These are phyloP conservation scores for Diarsia brunnea DNA, from an alignment of 2,888 invertebrate genomes.

Conservation along the genomic window DNA sequence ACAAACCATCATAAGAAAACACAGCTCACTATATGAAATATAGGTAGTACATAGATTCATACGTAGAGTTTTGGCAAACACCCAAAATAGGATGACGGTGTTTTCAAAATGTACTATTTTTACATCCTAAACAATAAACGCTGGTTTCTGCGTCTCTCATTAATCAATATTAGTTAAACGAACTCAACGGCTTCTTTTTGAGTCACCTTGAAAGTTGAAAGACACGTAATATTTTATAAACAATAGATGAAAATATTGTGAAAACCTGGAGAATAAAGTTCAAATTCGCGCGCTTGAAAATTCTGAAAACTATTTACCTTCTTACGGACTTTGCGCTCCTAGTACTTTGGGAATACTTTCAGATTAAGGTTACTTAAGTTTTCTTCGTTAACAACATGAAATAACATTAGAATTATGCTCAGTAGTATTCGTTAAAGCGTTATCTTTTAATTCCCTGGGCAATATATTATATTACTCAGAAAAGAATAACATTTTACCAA, in stretches of 20 bases:
- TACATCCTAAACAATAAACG: constrained; percentile 43
- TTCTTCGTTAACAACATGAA: background rate
- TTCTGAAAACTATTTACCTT: background rate
- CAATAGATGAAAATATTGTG: constrained; percentile 7
- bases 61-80: constrained; percentile 52
- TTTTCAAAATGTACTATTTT: constrained; percentile 55
- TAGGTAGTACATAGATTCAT: constrained; percentile 5
- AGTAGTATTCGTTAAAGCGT: background rate
- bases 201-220: constrained; percentile 48
- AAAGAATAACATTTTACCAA: background rate
- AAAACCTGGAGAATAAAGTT: background rate
- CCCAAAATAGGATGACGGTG: constrained; percentile 41
- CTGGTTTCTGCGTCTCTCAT: constrained; percentile 37
- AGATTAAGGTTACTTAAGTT: background rate
- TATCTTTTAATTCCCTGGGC: background rate
- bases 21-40: constrained; percentile 28
- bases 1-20: background rate
- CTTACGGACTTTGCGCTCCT: background rate
- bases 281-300: background rate
- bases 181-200: constrained; percentile 26
- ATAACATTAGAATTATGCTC: background rate
- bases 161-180: constrained; percentile 53
- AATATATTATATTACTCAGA: background rate
- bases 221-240: constrained; percentile 8
- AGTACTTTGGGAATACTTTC: background rate